phyloP scores from a whole-genome alignment of 2,888 invertebrate species.

The Alcis repandata region DNA sequence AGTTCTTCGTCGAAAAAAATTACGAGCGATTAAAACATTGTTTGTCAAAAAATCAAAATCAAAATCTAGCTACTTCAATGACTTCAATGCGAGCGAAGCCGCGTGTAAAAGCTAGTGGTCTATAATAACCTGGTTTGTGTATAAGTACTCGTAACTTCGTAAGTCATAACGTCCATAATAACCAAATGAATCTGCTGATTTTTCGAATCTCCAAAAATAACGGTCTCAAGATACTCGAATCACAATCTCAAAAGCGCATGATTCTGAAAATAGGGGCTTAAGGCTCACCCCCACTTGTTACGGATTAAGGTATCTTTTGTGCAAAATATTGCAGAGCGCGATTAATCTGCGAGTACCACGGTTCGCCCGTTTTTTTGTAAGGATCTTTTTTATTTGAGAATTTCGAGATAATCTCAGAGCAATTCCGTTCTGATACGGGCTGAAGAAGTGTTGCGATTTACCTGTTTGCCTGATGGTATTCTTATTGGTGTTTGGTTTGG shows the following conservation, averaged over 20 bases:
- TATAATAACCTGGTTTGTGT: too few species aligned
- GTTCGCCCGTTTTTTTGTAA: conserved; percentile 75
- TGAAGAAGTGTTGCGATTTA: conserved; percentile 31
- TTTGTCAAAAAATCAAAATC: too few species aligned
- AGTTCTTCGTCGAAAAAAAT: too few species aligned
- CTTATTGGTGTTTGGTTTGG: background rate
- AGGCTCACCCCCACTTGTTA: conserved; percentile 78
- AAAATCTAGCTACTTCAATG: too few species aligned
- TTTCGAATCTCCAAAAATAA: conserved; percentile 11
- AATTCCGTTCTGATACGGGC: conserved; percentile 55
- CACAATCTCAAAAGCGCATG: conserved; percentile 30
- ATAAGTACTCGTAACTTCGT: too few species aligned
- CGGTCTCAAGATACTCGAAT: conserved; percentile 10
- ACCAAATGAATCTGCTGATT: conserved; percentile 9
- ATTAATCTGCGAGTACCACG: conserved; percentile 79
- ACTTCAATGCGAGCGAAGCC: too few species aligned
- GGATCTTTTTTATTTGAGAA: conserved; percentile 59
- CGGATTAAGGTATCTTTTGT: conserved; percentile 86
- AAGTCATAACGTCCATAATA: background rate
- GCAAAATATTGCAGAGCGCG: conserved; percentile 84
- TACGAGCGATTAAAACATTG: too few species aligned
- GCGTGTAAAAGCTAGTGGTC: too few species aligned
- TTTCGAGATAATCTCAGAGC: conserved; percentile 68
- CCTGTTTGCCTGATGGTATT: background rate
- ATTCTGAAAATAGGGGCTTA: conserved; percentile 33